Conservation (phyloP, 1,140 invertebrate species). For the Pseudomyrmex dendroicus region DNA sequence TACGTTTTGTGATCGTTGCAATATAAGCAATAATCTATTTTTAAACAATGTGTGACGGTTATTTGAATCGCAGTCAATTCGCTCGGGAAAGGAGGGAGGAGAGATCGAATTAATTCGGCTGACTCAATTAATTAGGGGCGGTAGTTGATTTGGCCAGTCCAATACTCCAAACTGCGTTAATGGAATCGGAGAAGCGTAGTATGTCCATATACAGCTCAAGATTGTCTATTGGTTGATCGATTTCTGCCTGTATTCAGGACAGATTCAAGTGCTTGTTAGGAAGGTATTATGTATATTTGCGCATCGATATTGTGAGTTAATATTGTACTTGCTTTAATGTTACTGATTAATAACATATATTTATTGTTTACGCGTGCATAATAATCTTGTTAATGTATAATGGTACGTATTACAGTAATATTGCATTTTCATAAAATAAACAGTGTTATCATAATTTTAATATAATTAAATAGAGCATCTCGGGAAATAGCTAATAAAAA, state of each 20-base stretch:
- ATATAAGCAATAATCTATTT: no score
- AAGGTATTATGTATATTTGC: background rate
- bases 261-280: constrained; percentile 26
- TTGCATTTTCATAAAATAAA: background rate
- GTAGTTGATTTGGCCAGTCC: constrained; percentile 66
- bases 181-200: constrained; percentile 51
- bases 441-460: constrained; percentile 4
- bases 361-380: background rate
- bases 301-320: background rate
- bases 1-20: no score
- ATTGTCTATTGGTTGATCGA: constrained; percentile 40
- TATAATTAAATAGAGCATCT: background rate
- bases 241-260: constrained; percentile 19
- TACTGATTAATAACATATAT: background rate
- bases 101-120: constrained; percentile 68
- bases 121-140: constrained; percentile 62
- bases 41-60: background rate
- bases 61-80: constrained; percentile 25
- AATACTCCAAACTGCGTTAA: constrained; percentile 66
- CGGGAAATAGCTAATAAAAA: no score
- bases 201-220: constrained; percentile 36
- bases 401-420: background rate
- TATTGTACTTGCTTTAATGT: background rate
- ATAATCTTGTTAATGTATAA: background rate
- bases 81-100: constrained; percentile 8